phyloP scores from a whole-genome alignment of 2,113 vertebrate genomes.

The Anhinga anhinga region DNA sequence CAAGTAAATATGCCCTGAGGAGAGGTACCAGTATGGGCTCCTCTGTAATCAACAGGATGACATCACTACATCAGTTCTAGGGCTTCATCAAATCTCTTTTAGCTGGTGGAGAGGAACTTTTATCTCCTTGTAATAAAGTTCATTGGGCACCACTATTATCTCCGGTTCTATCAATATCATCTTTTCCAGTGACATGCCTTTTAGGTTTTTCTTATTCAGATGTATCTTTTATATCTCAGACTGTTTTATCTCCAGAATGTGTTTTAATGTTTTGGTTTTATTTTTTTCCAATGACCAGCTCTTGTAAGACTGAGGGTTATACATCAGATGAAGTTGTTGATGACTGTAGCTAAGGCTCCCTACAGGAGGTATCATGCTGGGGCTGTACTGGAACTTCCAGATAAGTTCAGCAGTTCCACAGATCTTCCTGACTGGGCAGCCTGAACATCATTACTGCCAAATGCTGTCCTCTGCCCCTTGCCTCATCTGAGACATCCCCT shows the following conservation, averaged over 20 bases:
- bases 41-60: neutral
- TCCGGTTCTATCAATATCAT: neutral
- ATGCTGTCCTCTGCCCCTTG: neutral
- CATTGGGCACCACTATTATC: neutral
- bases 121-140: neutral
- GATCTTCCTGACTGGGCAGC: neutral
- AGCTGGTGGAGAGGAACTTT: neutral
- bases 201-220: neutral
- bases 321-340: neutral
- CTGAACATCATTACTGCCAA: neutral
- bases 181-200: neutral
- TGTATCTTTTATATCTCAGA: neutral
- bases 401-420: neutral
- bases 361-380: accelerated
- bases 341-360: neutral
- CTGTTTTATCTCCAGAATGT: neutral
- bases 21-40: neutral
- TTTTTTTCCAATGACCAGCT: neutral
- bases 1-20: neutral
- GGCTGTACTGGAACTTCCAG: neutral
- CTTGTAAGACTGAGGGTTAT: neutral
- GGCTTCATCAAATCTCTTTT: neutral
- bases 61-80: neutral
- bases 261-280: neutral
- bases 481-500: neutral